Evolutionary conservation across 2,888 invertebrate genomes (phyloP), one percentile per base, ranked within the genome.

Genomic region (Drosophila algonquin): DNA sequence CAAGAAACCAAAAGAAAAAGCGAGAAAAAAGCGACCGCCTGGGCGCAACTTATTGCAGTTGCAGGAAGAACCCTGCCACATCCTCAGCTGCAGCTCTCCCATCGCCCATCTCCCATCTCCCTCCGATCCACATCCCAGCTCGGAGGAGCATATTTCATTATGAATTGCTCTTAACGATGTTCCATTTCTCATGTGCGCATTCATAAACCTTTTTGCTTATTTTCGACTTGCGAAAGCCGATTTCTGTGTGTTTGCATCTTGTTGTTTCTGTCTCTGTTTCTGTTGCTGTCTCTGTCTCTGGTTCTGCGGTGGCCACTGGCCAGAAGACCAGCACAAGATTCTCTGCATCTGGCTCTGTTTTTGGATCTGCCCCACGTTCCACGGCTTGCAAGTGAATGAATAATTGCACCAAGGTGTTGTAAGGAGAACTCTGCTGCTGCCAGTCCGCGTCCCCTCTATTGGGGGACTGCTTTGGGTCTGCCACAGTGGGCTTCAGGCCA

Each of bases 141-240:
- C 72, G 55, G 63, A 79, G 56, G 65, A 80, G 79, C 79, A 81
- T 89, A 87, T 91, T 91, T 91, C 90, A 91, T 91, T 91, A 91
- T 92, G 91, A 92, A 92, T 91, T 90, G 92, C 91, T 87, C 90
- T 91, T 91, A 91, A 91, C 91, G 91, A 92, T 92, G 89, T 87
- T 90, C 84, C 91, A 91, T 91, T 90, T 92, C 90, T 91, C 91
- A 91, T 91, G 81, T 89, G 90, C 87, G 90, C 91, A 89, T 91
- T 91, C 91, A 91, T 91, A 91, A 90, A 90, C 81, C 90, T 81
- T 91, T 86, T 79, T 71, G 40, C 73, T 73, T 63, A 73, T 75
- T 75, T 76, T 47, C 63, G 56, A 72, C 76, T 75, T 32, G 30
- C 30, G 59, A 48, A 40, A 74, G 75, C 75, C 79, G 73, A 87